These are phyloP conservation scores for Leptopilina syphax DNA, from an alignment of 2,888 invertebrate genomes.

Conservation along the genomic window DNA sequence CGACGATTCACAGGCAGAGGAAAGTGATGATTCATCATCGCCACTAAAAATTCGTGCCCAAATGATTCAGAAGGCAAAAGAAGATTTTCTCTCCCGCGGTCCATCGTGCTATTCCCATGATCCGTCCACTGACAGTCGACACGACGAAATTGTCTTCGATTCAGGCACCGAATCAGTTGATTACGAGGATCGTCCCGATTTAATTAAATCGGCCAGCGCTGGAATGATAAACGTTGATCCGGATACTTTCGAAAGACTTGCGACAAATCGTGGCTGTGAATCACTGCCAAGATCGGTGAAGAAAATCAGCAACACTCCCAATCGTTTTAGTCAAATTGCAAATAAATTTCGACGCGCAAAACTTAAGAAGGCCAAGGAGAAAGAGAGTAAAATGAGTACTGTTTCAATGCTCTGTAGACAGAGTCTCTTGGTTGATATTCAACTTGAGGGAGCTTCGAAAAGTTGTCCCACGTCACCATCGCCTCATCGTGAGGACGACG, in stretches of 20 bases:
- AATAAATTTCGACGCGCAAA: conserved; percentile 81
- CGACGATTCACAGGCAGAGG: conserved; percentile 45
- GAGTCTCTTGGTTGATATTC: conserved; percentile 83
- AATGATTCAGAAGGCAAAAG: conserved; percentile 84
- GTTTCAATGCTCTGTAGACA: conserved; percentile 86
- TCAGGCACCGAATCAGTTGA: conserved; percentile 36
- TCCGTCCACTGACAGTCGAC: conserved; percentile 42
- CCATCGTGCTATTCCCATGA: conserved; percentile 59
- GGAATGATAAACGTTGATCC: conserved; percentile 87
- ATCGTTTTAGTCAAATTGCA: conserved; percentile 75
- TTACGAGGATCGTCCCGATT: conserved; percentile 60
- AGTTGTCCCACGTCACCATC: conserved; percentile 58
- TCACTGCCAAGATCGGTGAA: conserved; percentile 77
- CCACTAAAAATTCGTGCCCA: conserved; percentile 78
- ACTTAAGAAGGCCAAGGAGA: conserved; percentile 76
- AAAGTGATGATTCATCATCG: conserved; percentile 61
- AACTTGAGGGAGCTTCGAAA: conserved; percentile 53
- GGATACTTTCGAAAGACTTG: conserved; percentile 80
- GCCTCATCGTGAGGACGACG: conserved; percentile 49
- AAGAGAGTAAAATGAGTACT: conserved; percentile 78
- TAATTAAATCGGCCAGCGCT: conserved; percentile 86
- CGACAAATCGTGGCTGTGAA: conserved; percentile 75
- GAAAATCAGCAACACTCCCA: conserved; percentile 55
- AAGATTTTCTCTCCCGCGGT: conserved; percentile 82
- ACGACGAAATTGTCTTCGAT: conserved; percentile 27